Conservation (phyloP, 2,113 vertebrate species). For the Calonectris borealis region DNA sequence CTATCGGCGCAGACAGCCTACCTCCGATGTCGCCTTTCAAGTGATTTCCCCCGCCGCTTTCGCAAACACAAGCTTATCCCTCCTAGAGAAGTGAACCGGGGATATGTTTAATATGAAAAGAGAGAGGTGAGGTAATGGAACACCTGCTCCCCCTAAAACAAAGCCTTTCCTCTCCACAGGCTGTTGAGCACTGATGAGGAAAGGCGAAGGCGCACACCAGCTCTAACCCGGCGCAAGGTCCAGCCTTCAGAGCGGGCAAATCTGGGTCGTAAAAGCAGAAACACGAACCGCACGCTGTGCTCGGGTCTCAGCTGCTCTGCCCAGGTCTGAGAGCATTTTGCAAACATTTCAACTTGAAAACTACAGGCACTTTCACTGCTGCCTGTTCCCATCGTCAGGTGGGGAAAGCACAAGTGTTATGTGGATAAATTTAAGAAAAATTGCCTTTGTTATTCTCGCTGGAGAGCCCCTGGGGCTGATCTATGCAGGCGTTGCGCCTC, state of each 20-base stretch:
- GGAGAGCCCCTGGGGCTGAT: neutral
- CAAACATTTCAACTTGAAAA: neutral
- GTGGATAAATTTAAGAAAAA: neutral
- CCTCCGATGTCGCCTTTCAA: neutral
- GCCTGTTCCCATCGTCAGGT: neutral
- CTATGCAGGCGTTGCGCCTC: accelerated
- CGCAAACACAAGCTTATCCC: neutral
- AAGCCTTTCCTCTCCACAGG: constrained; percentile 44
- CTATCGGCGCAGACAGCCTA: neutral
- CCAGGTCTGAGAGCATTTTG: neutral
- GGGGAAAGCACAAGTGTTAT: neutral
- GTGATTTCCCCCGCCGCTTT: constrained; percentile 19
- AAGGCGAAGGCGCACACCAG: neutral
- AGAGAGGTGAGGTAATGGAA: constrained; percentile 22
- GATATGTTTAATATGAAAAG: constrained; percentile 28
- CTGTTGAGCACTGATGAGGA: constrained; percentile 4
- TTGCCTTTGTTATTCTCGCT: neutral
- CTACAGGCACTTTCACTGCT: neutral
- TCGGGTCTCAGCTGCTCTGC: neutral
- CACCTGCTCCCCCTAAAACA: constrained; percentile 54
- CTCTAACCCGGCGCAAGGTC: neutral
- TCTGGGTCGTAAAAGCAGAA: neutral
- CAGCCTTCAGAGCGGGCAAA: neutral
- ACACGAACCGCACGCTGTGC: accelerated
- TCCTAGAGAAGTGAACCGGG: neutral